These are phyloP conservation scores for Callipepla squamata DNA, from an alignment of 2,113 vertebrate species.

Conservation along the genomic window DNA sequence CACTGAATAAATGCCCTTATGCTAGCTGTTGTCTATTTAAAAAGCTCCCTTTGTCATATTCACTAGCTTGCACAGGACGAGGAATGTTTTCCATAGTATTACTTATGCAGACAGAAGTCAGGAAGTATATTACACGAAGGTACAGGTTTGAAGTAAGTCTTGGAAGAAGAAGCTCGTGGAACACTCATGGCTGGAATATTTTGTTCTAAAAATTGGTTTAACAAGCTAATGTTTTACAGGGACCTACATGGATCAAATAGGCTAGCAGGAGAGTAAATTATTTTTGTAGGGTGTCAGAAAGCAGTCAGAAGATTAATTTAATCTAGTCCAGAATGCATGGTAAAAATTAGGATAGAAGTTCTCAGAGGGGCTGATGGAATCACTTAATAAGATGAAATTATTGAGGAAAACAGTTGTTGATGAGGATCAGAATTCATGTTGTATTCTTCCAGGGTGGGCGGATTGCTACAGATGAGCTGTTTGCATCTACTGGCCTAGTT, in stretches of 20 bases:
- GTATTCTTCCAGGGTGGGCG: accelerated
- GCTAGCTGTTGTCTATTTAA: slow-evolving; percentile 57
- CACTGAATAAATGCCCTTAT: slow-evolving; percentile 38
- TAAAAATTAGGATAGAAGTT: background rate
- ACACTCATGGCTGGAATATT: background rate
- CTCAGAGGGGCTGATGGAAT: background rate
- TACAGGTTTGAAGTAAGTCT: background rate
- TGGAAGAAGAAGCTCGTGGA: background rate
- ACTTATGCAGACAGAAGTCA: slow-evolving; percentile 63
- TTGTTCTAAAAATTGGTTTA: background rate
- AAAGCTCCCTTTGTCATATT: slow-evolving; percentile 50
- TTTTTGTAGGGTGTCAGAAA: background rate
- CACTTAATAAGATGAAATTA: background rate
- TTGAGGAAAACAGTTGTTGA: background rate
- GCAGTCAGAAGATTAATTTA: background rate
- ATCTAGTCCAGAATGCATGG: background rate
- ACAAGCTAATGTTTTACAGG: background rate
- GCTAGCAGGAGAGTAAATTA: background rate
- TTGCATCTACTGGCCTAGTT: background rate
- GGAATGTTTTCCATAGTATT: slow-evolving; percentile 46
- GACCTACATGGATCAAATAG: background rate
- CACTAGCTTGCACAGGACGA: slow-evolving; percentile 10
- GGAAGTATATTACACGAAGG: slow-evolving; percentile 38
- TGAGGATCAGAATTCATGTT: background rate
- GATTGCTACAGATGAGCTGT: background rate